Evolutionary conservation across 2,797 vertebrate genomes (phyloP).

Genomic region (Scarus forsteni): DNA sequence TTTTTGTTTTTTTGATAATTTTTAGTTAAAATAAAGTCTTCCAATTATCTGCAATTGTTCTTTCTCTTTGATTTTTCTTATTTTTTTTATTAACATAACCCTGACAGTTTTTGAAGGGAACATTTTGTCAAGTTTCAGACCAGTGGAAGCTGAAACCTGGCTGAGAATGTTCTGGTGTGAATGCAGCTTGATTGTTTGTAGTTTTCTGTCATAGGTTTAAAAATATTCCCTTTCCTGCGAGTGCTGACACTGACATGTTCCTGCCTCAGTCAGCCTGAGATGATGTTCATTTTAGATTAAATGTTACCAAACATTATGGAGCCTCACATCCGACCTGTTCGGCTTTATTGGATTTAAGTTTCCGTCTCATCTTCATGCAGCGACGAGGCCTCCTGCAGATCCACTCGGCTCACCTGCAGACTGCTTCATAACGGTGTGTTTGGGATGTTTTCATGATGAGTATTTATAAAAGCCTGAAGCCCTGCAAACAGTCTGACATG

Average conservation of each 20-base stretch:
- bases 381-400: constrained; percentile 1
- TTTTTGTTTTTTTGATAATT: too few species aligned
- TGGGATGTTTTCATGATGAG: constrained; percentile 1
- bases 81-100: too few species aligned
- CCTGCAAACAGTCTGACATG: constrained; percentile 1
- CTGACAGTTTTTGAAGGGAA: too few species aligned
- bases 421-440: not conserved
- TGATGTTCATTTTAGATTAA: constrained; percentile 21
- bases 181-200: too few species aligned
- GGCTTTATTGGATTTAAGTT: constrained; percentile 23
- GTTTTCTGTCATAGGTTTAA: too few species aligned
- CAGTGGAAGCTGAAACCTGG: too few species aligned
- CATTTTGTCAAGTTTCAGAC: too few species aligned
- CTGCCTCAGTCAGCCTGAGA: not conserved
- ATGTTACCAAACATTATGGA: not conserved
- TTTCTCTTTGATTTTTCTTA: too few species aligned
- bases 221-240: not conserved
- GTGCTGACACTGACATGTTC: not conserved
- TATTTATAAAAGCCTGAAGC: not conserved
- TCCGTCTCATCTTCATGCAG: constrained; percentile 14
- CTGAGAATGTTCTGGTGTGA: too few species aligned
- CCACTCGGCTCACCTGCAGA: constrained; percentile 13
- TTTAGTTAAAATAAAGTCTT: too few species aligned
- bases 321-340: constrained; percentile 15
- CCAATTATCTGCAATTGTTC: too few species aligned